Percentiles rank a stretch among this genome's conserved stretches.
Conservation (phyloP, 2,888 invertebrate species). For the Meganola albula region DNA sequence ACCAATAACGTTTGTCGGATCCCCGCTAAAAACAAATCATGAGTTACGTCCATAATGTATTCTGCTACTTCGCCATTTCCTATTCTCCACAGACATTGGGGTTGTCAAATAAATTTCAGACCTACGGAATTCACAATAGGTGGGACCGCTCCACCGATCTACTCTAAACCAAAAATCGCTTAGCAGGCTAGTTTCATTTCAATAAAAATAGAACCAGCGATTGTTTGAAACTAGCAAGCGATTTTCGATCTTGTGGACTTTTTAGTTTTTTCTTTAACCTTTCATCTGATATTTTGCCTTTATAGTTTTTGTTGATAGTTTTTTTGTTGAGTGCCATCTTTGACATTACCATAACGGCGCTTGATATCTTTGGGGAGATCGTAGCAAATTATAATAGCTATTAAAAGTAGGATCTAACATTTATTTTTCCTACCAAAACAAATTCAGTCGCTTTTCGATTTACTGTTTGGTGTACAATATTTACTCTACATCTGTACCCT, state of each 20-base stretch:
- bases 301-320: constrained; percentile 70
- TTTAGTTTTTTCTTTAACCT: constrained; percentile 62
- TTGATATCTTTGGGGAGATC: constrained; percentile 57
- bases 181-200: constrained; percentile 42
- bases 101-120: constrained; percentile 77
- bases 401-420: constrained; percentile 55
- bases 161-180: constrained; percentile 58
- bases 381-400: constrained; percentile 66
- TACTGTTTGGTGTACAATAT: constrained; percentile 36
- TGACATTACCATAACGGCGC: constrained; percentile 69
- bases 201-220: constrained; percentile 42
- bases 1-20: constrained; percentile 75
- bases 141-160: constrained; percentile 48
- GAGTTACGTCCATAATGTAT: constrained; percentile 75
- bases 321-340: constrained; percentile 66
- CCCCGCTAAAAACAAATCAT: constrained; percentile 77
- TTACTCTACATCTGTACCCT: no score
- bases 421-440: constrained; percentile 55
- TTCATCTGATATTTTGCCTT: constrained; percentile 58
- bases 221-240: constrained; percentile 38
- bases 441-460: constrained; percentile 49
- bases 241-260: constrained; percentile 47
- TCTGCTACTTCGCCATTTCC: constrained; percentile 74
- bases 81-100: constrained; percentile 75
- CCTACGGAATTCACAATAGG: constrained; percentile 74